Evolutionary conservation across 2,113 vertebrate genomes (phyloP), one percentile per base, ranked within the genome.

Genomic region (Syngnathoides biaculeatus): DNA sequence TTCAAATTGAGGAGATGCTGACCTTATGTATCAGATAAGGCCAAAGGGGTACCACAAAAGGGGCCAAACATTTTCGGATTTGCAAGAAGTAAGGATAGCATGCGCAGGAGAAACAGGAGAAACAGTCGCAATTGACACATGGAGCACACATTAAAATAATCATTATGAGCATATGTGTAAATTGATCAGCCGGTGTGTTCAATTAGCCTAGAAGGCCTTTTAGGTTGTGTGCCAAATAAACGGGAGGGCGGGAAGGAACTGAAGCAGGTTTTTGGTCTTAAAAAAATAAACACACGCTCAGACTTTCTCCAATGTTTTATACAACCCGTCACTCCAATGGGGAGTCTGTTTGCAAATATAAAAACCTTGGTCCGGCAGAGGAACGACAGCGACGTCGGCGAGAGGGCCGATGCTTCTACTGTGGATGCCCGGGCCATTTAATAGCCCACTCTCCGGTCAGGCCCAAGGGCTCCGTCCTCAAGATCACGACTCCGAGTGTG

Each of bases 181-280:
- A 85, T 78, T 84, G 88, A 91, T 89, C 85, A 71, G 30, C 27
- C 73, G 77, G 74, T 64, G 74, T 78, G 72, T 83, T 80, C 80
- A 88, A 89, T 85, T 85, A 90, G 79, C 42, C 73, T 72, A 79
- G 78, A 63, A 81, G 86, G 79, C 62, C 70, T 81, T 75, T 77
- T 24, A 84, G 72, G 40, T 42, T 24, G 65, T 55, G 24, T 68
- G 68, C 55, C 74, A 84, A 74, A 76, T 72, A 2, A 45, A 61
- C 58, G 67, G 52, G 17, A 22, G 55, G 22, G 17, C 12, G 50
- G 24, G 26, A 52, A 10, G 58, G 65, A 63, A 78, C 42, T 12
- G 56, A 1, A 59, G 69, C 2, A 8, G 10, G 7, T 11, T 27
- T 14, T 58, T 63, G 38, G 40, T 71, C 24, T 15, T 17, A 8